These are phyloP conservation scores for Eueides isabella DNA, from an alignment of 1,140 invertebrate genomes.

Conservation along the genomic window DNA sequence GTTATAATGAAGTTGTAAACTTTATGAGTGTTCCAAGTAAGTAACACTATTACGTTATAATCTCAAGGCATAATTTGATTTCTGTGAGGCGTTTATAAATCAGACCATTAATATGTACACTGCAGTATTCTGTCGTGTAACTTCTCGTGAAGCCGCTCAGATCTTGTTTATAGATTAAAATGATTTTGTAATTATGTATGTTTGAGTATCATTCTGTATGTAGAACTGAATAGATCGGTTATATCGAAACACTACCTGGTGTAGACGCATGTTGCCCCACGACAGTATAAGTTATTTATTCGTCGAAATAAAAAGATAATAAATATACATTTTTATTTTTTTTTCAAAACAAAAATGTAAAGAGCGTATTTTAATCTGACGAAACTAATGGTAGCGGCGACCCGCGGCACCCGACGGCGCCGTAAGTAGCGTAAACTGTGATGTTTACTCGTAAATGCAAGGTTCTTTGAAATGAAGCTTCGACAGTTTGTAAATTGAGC, in stretches of 20 bases:
- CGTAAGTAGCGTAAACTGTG: not conserved
- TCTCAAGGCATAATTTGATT: not conserved
- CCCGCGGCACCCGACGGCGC: not conserved
- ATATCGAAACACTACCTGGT: not conserved
- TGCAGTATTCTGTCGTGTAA: not conserved
- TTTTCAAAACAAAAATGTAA: not conserved
- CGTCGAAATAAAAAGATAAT: not conserved
- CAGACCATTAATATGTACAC: not conserved
- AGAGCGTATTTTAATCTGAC: not conserved
- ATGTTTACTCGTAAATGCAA: not conserved
- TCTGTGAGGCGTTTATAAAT: not conserved
- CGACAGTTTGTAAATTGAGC: conserved; percentile 12
- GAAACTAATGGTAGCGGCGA: not conserved
- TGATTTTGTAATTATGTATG: not conserved
- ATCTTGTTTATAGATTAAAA: not conserved
- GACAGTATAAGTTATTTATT: not conserved
- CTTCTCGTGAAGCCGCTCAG: not conserved
- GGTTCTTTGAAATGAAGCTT: not conserved
- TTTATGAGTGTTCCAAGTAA: not conserved
- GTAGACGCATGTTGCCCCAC: not conserved
- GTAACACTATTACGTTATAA: not conserved
- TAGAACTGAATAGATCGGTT: no score
- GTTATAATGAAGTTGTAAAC: not conserved
- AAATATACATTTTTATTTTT: not conserved
- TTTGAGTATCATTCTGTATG: not conserved